Percentiles rank a stretch among this genome's conserved stretches.
phyloP scores from a whole-genome alignment of 1,140 invertebrate genomes.

The Cataglyphis hispanica region DNA sequence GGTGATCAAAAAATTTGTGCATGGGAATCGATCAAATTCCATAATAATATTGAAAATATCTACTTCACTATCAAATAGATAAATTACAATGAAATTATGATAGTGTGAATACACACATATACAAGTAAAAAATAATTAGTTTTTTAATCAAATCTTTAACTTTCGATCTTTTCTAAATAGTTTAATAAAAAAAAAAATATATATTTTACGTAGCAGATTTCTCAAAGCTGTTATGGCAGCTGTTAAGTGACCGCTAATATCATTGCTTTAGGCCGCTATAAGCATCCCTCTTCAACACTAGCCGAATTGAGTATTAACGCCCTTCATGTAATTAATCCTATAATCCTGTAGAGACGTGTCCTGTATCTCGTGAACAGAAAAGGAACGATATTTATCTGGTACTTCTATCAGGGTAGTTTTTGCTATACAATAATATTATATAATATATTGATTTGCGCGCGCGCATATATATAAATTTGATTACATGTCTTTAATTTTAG shows the following conservation, averaged over 20 bases:
- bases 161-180: neutral
- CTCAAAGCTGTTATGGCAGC: constrained; percentile 24
- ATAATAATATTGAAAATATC: constrained; percentile 29
- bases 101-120: neutral
- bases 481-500: neutral
- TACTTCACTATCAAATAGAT: neutral
- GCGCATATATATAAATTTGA: neutral
- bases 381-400: constrained; percentile 63
- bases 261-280: constrained; percentile 73
- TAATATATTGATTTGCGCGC: neutral
- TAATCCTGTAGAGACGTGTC: constrained; percentile 82
- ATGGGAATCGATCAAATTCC: constrained; percentile 28
- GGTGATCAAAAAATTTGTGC: constrained; percentile 55
- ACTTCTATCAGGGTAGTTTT: constrained; percentile 2
- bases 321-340: constrained; percentile 85
- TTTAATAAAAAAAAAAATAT: neutral
- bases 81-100: neutral
- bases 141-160: neutral
- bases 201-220: constrained; percentile 8
- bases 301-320: constrained; percentile 83
- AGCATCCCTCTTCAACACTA: constrained; percentile 80
- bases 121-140: neutral
- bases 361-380: constrained; percentile 67
- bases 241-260: constrained; percentile 61
- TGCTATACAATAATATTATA: neutral